Evolutionary conservation across 2,113 vertebrate genomes (phyloP).

Genomic region (Phalacrocorax aristotelis): DNA sequence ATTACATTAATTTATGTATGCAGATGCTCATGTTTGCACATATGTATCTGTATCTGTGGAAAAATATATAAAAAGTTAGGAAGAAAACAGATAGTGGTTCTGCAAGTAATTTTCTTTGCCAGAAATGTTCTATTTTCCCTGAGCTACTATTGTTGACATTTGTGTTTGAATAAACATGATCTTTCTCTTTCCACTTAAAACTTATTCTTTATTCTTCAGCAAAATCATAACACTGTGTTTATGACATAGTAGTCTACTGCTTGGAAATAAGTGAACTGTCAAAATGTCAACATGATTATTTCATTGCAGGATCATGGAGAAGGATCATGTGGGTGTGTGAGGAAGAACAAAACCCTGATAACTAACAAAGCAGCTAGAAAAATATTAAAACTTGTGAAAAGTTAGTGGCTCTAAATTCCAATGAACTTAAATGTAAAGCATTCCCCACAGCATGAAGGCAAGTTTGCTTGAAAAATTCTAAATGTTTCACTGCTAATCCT

Average conservation of each 20-base stretch:
- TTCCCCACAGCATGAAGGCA: not conserved
- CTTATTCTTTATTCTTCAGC: not conserved
- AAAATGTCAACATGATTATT: conserved; percentile 23
- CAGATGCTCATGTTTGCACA: not conserved
- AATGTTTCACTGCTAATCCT: not conserved
- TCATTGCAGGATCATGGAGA: not conserved
- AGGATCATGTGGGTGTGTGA: not conserved
- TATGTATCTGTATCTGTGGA: not conserved
- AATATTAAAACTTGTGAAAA: conserved; percentile 7
- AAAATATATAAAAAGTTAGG: not conserved
- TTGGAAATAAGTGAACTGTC: conserved; percentile 19
- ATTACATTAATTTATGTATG: not conserved
- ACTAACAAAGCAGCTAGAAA: not conserved
- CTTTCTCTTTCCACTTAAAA: not conserved
- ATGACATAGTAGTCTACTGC: not conserved
- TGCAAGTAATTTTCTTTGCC: not conserved
- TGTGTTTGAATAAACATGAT: not conserved
- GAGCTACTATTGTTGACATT: not conserved
- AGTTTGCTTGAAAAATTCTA: not conserved
- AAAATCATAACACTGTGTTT: not conserved
- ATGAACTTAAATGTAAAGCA: not conserved
- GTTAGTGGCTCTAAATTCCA: not conserved
- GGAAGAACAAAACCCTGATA: not conserved
- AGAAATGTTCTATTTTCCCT: not conserved
- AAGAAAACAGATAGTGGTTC: not conserved